Base-by-base conservation (phyloP, 2,888 invertebrate genomes). In the Apodemia hepburni region DNA sequence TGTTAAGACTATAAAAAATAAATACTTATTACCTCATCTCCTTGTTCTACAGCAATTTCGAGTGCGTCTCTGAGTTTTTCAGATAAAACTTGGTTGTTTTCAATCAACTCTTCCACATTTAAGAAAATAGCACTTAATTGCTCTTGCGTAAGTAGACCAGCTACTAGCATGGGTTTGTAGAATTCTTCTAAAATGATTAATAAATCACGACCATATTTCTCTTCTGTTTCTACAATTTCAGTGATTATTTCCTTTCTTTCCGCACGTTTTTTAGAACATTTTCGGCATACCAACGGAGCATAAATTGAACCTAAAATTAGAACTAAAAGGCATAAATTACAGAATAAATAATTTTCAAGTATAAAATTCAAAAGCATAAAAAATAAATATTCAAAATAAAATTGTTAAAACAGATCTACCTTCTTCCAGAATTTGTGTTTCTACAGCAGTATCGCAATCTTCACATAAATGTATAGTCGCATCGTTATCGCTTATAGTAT, bases 141-240 rank as follows among this genome's bases (percentile, higher is more conserved):
- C 75, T 98, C 98, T 71, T 95, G 95, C n/a, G 95, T 97, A 38
- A 98, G 92, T 62, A 98, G 92, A 61, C 98, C 98, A 64, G 98
- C 98, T 47, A 97, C 96, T 73, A 97, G 92, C 96, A 98, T 98
- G 0, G 98, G 98, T 76, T 96, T 95, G 80, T 97, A 97, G 81
- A 98, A 97, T 83, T 98, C 98, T 82, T 98, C 98, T 73, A 97
- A 92, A 72, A 98, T 96, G 64, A 98, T 98, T 80, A 96, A 95
- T 73, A 98, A 91, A 84, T 98, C 98, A 62, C 98, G 93, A 22
- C 98, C 98, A 79, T 98, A 98, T 78, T 98, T 98, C 78, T 98
- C 96, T 87, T 98, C 98, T 2, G 98, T 98, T 86, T 98, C 98
- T 5, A 98, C 97, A 67, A 98, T 97, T 92, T 98, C 98, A 4